Percentiles rank a stretch among this genome's conserved stretches.
phyloP scores from a whole-genome alignment of 2,888 invertebrate genomes.

The Netelia inedita region DNA sequence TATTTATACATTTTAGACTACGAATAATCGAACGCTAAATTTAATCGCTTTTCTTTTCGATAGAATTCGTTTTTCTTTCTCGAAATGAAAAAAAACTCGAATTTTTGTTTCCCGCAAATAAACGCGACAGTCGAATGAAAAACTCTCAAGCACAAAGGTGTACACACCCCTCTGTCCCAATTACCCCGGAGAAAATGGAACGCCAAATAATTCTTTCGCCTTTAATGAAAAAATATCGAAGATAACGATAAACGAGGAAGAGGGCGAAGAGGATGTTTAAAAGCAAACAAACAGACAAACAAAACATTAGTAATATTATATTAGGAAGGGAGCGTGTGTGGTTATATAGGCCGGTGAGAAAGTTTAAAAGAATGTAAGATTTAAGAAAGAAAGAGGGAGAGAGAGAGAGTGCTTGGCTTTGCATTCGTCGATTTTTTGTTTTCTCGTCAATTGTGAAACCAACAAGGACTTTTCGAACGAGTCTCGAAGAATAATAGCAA shows the following conservation, averaged over 20 bases:
- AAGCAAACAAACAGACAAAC: slow-evolving; percentile 10
- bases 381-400: not conserved
- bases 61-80: not conserved
- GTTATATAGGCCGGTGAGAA: slow-evolving; percentile 36
- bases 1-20: no score
- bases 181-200: slow-evolving; percentile 45
- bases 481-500: slow-evolving; percentile 17
- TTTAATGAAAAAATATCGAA: slow-evolving; percentile 40
- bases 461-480: not conserved
- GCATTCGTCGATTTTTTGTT: slow-evolving; percentile 44
- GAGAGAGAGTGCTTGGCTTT: slow-evolving; percentile 46
- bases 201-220: slow-evolving; percentile 61
- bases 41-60: no score
- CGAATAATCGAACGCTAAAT: no score
- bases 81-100: not conserved
- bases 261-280: not conserved
- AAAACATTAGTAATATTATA: slow-evolving; percentile 31
- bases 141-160: slow-evolving; percentile 60
- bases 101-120: not conserved
- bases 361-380: slow-evolving; percentile 45
- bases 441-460: slow-evolving; percentile 15
- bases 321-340: slow-evolving; percentile 41
- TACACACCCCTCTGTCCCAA: slow-evolving; percentile 41
- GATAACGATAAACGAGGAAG: not conserved
- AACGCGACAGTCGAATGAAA: not conserved